Evolutionary conservation across 2,113 vertebrate genomes (phyloP), one percentile per base, ranked within the genome.

Genomic region (Sander lucioperca): DNA sequence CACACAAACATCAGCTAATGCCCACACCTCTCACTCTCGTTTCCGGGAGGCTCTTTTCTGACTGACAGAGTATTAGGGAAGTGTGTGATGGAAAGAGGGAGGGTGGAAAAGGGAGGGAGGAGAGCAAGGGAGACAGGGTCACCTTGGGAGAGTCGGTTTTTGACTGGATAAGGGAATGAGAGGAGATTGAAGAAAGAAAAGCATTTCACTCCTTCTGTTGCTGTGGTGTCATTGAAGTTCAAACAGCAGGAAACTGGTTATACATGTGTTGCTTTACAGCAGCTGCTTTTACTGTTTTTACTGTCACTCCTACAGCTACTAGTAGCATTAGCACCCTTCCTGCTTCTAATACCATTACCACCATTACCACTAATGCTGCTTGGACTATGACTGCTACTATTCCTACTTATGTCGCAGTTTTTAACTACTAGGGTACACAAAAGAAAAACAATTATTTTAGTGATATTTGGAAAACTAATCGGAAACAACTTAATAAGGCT

Each of bases 51-150:
- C 56, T 72, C 67, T 82, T 77, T 86, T 75, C 86, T 89, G 90
- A 89, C 69, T 85, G 88, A 86, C 86, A 90, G 87, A 82, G 83
- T 72, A 91, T 86, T 86, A 85, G 63, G 51, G 50, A 39, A 86
- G 82, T 71, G 74, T 85, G 68, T 86, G 79, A 86, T 86, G 84
- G 84, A 77, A 79, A 80, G 43, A 62, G 65, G 54, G 62, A 58
- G 59, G 30, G 36, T 2, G 56, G 21, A 56, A 57, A 18, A 16
- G 16, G 19, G 30, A 59, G 21, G n/a, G 50, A 43, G 59, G 43
- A 16, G 16, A 54, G 23, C 19, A 39, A 12, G 61, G 30, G 43
- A 64, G 30, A 56, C 36, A 75, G 50, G 70, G 77, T 88, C 84
- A 90, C 88, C 88, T 90, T 90, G 83, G 69, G 27, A 43, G 45